Evolutionary conservation across 2,888 invertebrate genomes (phyloP).

Genomic region (Melanostoma mellinum): DNA sequence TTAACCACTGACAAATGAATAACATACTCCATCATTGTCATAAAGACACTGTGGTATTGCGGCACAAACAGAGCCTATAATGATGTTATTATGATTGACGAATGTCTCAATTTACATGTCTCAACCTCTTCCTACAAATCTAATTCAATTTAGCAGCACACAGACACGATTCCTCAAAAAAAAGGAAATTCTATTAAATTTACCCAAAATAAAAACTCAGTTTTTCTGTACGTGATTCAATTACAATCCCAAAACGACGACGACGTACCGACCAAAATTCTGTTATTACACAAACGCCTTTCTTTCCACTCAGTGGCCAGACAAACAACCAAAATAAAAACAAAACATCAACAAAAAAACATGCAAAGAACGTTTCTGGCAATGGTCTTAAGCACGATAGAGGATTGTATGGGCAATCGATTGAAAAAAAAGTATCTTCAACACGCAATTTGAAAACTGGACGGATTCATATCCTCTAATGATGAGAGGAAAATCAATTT

Average conservation of each 20-base stretch:
- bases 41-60: not conserved
- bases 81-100: conserved; percentile 8
- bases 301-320: conserved; percentile 55
- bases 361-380: not conserved
- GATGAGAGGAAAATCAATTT: conserved; percentile 48
- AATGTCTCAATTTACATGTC: conserved; percentile 30
- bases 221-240: conserved; percentile 62
- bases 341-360: conserved; percentile 29
- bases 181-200: conserved; percentile 19
- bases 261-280: conserved; percentile 8
- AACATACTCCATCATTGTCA: conserved; percentile 1
- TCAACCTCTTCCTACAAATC: conserved; percentile 12
- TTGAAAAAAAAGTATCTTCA: conserved; percentile 31
- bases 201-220: conserved; percentile 23
- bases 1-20: not conserved
- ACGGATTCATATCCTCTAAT: conserved; percentile 18
- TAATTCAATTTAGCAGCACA: conserved; percentile 24
- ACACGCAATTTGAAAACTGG: conserved; percentile 49
- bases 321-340: conserved; percentile 25
- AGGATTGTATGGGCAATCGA: conserved; percentile 7
- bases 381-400: conserved; percentile 4
- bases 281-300: conserved; percentile 57
- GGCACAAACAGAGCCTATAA: not conserved
- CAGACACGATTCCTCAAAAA: conserved; percentile 15
- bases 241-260: conserved; percentile 53